Evolutionary conservation across 2,113 vertebrate genomes (phyloP).

Genomic region (Struthidea cinerea): DNA sequence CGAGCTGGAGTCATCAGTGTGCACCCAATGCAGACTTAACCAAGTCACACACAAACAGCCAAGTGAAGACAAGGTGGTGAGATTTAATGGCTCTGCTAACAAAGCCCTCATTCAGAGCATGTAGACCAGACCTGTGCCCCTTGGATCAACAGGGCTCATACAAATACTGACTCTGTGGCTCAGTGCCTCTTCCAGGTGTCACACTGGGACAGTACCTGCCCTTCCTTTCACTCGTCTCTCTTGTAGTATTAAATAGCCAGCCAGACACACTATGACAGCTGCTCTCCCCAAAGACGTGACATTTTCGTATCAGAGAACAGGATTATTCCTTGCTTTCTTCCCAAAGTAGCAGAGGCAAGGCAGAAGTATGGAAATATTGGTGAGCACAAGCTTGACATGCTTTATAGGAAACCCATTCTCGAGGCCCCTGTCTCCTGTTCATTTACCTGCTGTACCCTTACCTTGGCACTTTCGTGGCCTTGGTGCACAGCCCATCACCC

Average conservation of each 20-base stretch:
- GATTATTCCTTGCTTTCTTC: neutral
- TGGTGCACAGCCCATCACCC: neutral
- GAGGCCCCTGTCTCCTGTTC: rapidly evolving
- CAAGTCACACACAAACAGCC: rapidly evolving
- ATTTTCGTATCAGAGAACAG: neutral
- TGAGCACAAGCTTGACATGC: neutral
- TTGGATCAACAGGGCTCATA: rapidly evolving
- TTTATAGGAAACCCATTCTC: neutral
- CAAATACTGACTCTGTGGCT: neutral
- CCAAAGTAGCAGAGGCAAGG: neutral
- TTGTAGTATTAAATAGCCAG: neutral
- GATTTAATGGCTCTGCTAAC: neutral
- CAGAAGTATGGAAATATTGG: neutral
- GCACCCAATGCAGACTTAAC: neutral
- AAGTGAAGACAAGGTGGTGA: neutral
- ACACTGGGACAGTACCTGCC: neutral
- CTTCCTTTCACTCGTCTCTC: neutral
- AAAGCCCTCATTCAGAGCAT: neutral
- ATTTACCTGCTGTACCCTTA: neutral
- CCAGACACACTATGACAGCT: neutral
- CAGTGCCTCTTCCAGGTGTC: neutral
- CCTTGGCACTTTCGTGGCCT: neutral
- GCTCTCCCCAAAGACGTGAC: neutral
- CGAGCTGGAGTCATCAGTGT: rapidly evolving
- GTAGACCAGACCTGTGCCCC: neutral